These are phyloP conservation scores for Malurus alboscapulatus DNA, from an alignment of 2,113 vertebrate species.

Conservation along the genomic window DNA sequence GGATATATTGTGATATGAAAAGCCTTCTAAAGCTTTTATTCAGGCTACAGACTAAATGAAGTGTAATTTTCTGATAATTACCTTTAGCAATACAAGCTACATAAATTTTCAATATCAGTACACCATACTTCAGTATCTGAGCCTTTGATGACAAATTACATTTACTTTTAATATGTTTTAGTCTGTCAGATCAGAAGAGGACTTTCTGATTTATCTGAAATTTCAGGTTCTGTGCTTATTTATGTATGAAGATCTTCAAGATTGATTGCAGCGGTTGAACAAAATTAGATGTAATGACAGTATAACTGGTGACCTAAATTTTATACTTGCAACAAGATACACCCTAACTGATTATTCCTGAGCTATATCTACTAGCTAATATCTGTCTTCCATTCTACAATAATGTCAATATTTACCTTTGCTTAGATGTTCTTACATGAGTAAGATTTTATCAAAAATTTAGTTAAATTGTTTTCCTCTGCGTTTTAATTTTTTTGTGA, in stretches of 20 bases:
- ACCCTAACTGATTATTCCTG: not conserved
- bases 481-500: not conserved
- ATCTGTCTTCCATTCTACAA: not conserved
- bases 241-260: not conserved
- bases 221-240: not conserved
- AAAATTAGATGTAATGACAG: not conserved
- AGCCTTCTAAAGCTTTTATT: not conserved
- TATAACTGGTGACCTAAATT: not conserved
- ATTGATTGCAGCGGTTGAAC: not conserved
- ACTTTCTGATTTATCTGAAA: not conserved
- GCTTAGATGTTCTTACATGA: not conserved
- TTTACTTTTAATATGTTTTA: not conserved
- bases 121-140: not conserved
- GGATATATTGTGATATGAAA: not conserved
- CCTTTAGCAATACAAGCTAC: not conserved
- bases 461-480: not conserved
- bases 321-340: not conserved
- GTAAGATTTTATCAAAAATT: not conserved
- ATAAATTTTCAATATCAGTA: not conserved
- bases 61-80: constrained; percentile 23
- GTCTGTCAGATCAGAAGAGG: not conserved
- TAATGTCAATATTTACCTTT: not conserved
- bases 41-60: not conserved
- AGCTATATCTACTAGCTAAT: not conserved
- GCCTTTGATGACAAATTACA: not conserved